phyloP scores from a whole-genome alignment of 2,888 invertebrate genomes.

The Calliopum simillimum region DNA sequence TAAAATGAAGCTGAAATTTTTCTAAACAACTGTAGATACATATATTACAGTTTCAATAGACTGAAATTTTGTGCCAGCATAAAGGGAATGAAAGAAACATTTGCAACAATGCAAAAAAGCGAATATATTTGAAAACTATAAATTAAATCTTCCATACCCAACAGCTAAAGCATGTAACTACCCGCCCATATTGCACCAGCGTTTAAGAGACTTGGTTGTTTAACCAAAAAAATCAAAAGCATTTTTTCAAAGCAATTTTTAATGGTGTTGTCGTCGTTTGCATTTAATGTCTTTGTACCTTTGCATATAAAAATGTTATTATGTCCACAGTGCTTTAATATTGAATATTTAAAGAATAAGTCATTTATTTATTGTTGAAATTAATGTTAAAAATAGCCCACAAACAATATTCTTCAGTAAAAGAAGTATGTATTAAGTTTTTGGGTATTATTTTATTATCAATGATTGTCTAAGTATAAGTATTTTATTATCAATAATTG shows the following conservation, averaged over 20 bases:
- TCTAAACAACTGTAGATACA: conserved; percentile 46
- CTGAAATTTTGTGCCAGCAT: not conserved
- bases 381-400: too few species aligned
- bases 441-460: too few species aligned
- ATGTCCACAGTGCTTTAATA: conserved; percentile 32
- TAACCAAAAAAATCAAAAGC: not conserved
- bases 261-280: not conserved
- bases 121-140: conserved; percentile 14
- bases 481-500: too few species aligned
- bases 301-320: not conserved
- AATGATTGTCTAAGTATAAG: too few species aligned
- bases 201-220: not conserved
- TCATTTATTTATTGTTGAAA: too few species aligned
- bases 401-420: too few species aligned
- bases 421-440: too few species aligned
- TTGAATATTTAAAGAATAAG: not conserved
- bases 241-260: not conserved
- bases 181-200: not conserved
- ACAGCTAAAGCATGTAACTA: not conserved
- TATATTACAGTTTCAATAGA: not conserved
- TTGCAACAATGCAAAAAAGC: not conserved
- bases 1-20: conserved; percentile 77
- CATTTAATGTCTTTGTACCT: conserved; percentile 21
- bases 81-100: not conserved
- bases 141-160: conserved; percentile 1